Percentiles rank a stretch among this genome's conserved stretches.
These are phyloP conservation scores for Penaeus chinensis DNA, from an alignment of 1,140 invertebrate species.

Conservation along the genomic window DNA sequence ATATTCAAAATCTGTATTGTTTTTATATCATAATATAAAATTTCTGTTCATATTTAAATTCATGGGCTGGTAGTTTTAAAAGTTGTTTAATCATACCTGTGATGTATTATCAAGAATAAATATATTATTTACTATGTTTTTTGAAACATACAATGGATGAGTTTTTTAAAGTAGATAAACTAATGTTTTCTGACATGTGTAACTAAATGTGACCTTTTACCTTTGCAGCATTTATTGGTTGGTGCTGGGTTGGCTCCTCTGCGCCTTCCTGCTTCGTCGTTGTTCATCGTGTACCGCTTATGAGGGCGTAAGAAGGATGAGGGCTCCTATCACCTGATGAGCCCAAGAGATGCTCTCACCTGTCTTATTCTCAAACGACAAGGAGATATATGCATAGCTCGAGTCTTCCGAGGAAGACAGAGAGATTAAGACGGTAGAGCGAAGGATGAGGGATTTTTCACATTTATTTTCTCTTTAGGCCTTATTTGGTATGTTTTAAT, in stretches of 20 bases:
- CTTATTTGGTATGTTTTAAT: too few relatives aligned
- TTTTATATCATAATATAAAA: too few relatives aligned
- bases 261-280: constrained; percentile 97
- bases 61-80: too few relatives aligned
- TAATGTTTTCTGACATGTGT: constrained; percentile 63
- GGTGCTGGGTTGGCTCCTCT: constrained; percentile 96
- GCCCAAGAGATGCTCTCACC: constrained; percentile 87
- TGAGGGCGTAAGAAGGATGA: constrained; percentile 99
- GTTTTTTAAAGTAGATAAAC: constrained; percentile 64
- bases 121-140: not conserved
- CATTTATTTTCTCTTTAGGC: too few relatives aligned
- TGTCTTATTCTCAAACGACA: constrained; percentile 76
- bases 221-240: constrained; percentile 91
- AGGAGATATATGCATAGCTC: constrained; percentile 64
- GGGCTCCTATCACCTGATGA: constrained; percentile 98
- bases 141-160: constrained; percentile 13
- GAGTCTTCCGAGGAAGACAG: too few relatives aligned
- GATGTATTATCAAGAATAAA: not conserved
- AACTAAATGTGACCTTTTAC: constrained; percentile 5
- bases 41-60: too few relatives aligned
- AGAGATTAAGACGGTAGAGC: too few relatives aligned
- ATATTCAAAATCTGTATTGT: too few relatives aligned
- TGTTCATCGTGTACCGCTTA: constrained; percentile 99
- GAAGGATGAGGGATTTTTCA: too few relatives aligned
- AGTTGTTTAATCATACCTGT: too few relatives aligned